phyloP scores from a whole-genome alignment of 2,113 vertebrate genomes.

The Colossoma macropomum region DNA sequence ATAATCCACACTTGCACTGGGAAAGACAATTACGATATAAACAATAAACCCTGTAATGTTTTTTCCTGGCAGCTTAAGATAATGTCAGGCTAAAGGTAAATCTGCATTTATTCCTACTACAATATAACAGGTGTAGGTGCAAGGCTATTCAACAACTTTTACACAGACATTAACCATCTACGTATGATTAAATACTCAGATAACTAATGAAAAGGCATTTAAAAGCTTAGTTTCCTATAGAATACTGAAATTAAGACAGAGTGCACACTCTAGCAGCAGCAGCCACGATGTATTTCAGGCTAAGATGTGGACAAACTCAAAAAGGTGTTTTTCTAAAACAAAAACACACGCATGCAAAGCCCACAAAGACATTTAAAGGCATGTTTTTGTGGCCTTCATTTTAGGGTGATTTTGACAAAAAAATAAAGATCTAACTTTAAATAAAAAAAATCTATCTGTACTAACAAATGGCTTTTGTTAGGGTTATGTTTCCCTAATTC shows the following conservation, averaged over 20 bases:
- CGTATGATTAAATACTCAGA: constrained; percentile 1
- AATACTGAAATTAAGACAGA: constrained; percentile 42
- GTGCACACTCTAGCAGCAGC: constrained; percentile 42
- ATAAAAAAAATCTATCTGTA: neutral
- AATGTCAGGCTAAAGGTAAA: constrained; percentile 8
- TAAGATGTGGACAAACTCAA: neutral
- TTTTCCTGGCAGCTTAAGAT: constrained; percentile 9
- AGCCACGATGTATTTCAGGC: neutral
- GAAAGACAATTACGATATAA: neutral
- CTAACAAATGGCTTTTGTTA: constrained; percentile 50
- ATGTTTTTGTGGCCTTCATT: constrained; percentile 31
- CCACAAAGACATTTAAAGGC: constrained; percentile 8
- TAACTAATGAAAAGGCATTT: constrained; percentile 52
- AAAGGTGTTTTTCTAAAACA: constrained; percentile 30
- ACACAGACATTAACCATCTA: neutral
- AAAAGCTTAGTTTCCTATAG: constrained; percentile 21
- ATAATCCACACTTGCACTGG: constrained; percentile 3
- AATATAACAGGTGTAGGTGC: neutral
- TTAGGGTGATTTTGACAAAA: constrained; percentile 39
- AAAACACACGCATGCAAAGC: constrained; percentile 31
- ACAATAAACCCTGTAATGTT: constrained; percentile 14
- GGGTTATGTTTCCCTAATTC: constrained; percentile 36
- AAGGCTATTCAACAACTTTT: constrained; percentile 19
- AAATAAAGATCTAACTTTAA: neutral
- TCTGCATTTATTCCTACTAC: constrained; percentile 7